Base-by-base conservation (phyloP, 2,113 vertebrate genomes). In the Tursiops truncatus region DNA sequence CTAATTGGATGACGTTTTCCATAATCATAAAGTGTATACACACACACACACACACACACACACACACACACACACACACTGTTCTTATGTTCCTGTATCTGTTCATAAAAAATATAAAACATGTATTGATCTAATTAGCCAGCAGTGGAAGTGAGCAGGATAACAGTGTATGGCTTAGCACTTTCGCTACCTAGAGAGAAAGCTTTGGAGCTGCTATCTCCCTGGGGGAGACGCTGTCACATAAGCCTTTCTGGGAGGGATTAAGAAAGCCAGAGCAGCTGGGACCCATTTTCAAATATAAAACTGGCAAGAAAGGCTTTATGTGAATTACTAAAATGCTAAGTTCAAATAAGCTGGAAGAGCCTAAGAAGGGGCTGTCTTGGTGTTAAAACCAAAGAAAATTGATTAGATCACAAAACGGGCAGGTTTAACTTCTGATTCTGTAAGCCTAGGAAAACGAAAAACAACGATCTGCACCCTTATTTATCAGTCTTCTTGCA, bases 251-350 rank as follows among this genome's bases (percentile, higher is more conserved):
- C 95, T 91, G 80, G 70, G 50, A 92, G 20, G 94, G 97, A 98
- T 98, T 98, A 98, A 97, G 89, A 91, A 96, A 94, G 26, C 53
- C 71, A 58, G 82, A 97, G 83, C 97, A 98, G 97, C 97, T 98
- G 98, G 92, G 89, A 91, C 92, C 33, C 65, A 77, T 92, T 97
- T 97, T 98, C 79, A 97, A 93, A 92, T 92, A 93, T 97, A 96
- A 97, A 97, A 92, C 70, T 95, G 92, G 79, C 87, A 84, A 92
- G 89, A 96, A 97, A 95, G 44, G 79, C 86, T 97, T 97, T 95
- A 96, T 68, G 68, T 60, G 87, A 97, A 96, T 70, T 68, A 88
- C 83, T 92, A 68, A 97, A 97, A 96, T 44, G 89, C 89, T 93
- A 81, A 89, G 38, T 96, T 97, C 44, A 86, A 83, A 97, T 84